phyloP scores from a whole-genome alignment of 2,888 invertebrate species.

The Blomia tropicalis region DNA sequence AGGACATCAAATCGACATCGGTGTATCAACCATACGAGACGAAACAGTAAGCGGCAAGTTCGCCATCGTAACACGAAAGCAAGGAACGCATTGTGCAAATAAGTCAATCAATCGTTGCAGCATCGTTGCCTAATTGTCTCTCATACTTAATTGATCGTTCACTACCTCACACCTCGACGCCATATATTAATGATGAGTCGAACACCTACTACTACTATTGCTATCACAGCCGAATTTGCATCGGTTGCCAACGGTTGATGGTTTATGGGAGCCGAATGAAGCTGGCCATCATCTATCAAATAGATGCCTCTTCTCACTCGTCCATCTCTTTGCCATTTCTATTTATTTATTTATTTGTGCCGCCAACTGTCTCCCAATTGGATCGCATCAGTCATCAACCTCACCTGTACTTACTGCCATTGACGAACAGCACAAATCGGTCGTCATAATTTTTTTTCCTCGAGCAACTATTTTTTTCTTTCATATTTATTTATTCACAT shows the following conservation, averaged over 20 bases:
- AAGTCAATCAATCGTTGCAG: background rate
- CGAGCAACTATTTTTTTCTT: too few species aligned
- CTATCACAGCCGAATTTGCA: background rate
- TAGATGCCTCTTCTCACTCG: too few species aligned
- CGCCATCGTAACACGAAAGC: background rate
- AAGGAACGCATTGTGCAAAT: background rate
- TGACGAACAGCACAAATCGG: too few species aligned
- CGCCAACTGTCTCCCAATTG: background rate
- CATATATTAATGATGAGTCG: background rate
- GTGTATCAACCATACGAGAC: background rate
- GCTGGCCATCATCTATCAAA: background rate
- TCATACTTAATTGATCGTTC: background rate
- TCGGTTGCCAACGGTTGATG: background rate
- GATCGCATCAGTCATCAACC: background rate
- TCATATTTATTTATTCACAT: too few species aligned
- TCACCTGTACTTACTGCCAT: constrained; percentile 11
- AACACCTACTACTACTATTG: background rate
- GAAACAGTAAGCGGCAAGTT: background rate
- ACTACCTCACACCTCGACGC: constrained; percentile 12
- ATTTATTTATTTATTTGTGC: constrained; percentile 10
- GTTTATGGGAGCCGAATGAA: background rate
- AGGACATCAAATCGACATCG: background rate
- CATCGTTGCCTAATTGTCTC: background rate
- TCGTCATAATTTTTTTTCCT: too few species aligned
- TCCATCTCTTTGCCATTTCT: background rate